Evolutionary conservation across 1,140 invertebrate genomes (phyloP).

Genomic region (Drosophila neocordata): DNA sequence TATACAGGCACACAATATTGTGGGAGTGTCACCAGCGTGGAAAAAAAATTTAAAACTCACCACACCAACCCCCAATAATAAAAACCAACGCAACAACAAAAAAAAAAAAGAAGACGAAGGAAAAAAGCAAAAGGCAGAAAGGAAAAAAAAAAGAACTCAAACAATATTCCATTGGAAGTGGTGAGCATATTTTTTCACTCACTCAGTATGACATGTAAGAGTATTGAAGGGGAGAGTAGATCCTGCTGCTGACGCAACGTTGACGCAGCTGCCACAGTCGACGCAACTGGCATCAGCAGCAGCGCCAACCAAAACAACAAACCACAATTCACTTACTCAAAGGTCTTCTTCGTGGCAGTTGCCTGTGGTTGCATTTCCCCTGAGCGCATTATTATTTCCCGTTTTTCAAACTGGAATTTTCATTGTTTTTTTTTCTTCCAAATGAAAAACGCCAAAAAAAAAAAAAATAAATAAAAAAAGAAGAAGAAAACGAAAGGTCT

Average conservation of each 20-base stretch:
- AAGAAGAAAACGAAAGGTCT: no score
- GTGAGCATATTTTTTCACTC: conserved; percentile 54
- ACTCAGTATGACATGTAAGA: conserved; percentile 6
- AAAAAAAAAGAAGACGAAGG: neutral
- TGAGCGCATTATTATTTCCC: conserved; percentile 13
- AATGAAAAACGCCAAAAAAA: neutral
- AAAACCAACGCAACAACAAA: neutral
- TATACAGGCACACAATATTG: conserved; percentile 54
- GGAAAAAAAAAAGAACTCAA: conserved; percentile 54
- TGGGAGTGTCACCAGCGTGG: conserved; percentile 49
- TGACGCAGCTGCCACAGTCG: conserved; percentile 22
- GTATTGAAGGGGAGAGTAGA: neutral
- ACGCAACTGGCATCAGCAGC: conserved; percentile 7
- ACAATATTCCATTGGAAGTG: conserved; percentile 58
- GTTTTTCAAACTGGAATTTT: conserved; percentile 45
- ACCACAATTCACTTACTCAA: conserved; percentile 82
- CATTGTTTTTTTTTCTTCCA: neutral
- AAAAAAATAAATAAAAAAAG: neutral
- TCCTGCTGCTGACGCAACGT: conserved; percentile 1
- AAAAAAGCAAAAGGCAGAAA: neutral
- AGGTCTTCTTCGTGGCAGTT: conserved; percentile 18
- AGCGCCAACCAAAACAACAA: conserved; percentile 81
- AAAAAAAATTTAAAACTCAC: conserved; percentile 15
- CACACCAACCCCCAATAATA: conserved; percentile 23
- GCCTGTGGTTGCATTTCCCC: conserved; percentile 16